phyloP scores from a whole-genome alignment of 2,113 vertebrate species.

The Turnix velox region DNA sequence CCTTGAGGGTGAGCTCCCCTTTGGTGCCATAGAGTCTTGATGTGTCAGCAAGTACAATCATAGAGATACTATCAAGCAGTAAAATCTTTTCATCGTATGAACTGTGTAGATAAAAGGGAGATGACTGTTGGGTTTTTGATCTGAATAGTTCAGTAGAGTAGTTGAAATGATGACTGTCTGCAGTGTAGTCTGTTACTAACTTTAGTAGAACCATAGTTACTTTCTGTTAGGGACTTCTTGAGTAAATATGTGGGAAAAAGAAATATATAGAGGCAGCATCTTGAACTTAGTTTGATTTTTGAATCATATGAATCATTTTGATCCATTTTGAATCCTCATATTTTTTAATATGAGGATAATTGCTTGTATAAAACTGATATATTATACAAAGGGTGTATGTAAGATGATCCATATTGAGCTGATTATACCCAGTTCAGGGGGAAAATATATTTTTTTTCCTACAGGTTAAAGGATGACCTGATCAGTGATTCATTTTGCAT shows the following conservation, averaged over 20 bases:
- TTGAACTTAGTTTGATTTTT: neutral
- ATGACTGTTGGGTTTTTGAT: neutral
- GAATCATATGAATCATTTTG: too few relatives aligned
- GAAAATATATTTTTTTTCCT: neutral
- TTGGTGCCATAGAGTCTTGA: neutral
- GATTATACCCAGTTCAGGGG: neutral
- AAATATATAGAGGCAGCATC: neutral
- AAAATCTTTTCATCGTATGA: conserved; percentile 31
- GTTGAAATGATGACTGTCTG: neutral
- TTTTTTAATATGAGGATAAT: neutral
- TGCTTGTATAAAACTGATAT: neutral
- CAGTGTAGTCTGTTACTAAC: neutral
- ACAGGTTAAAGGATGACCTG: neutral
- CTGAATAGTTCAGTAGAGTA: neutral
- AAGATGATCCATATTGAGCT: neutral
- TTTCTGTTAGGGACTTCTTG: neutral
- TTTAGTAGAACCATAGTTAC: neutral
- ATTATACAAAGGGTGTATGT: neutral
- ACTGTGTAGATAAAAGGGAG: neutral
- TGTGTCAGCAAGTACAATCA: conserved; percentile 1
- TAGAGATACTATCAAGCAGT: conserved; percentile 4
- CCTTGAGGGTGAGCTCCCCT: neutral
- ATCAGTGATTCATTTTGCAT: accelerated
- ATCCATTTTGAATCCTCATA: too few relatives aligned
- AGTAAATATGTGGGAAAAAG: neutral